Evolutionary conservation across 2,113 vertebrate genomes (phyloP), one percentile per base, ranked within the genome.

Genomic region (Cyprinodon variegatus): DNA sequence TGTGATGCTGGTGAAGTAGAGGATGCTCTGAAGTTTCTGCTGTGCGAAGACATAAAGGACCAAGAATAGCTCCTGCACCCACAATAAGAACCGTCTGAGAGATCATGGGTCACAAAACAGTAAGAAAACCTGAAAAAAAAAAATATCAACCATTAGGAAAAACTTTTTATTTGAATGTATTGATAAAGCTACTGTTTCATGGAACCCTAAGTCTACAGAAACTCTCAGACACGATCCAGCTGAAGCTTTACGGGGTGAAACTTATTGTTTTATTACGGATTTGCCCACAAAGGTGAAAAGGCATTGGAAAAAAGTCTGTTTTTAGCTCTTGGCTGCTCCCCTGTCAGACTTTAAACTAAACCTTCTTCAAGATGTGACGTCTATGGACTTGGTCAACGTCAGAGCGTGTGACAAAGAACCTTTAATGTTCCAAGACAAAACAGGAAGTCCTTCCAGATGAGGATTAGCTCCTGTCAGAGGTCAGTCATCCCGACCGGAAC

Each of bases 71-170:
- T 57, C 12, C 68, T 60, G 41, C 60, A 68, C 64, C 17, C 37
- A 6, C 39, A 39, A 59, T 1, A 39, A 67, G 14, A 39, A 53
- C 36, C 43, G 46, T 10, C 37, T 46, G 13, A 22, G 20, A 38
- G 11, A 68, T 20, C 13, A 17, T 5, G 7, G 61, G 73, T 43
- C 53, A 14, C 17, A 66, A 72, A 14, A 62, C 79, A 14, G 13
- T 10, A 14, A 67, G 53, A 11, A 68, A 77, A 78, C 72, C 90
- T 91, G 72, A 41, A 66, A 86, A 79, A 82, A 38, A 87, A 79
- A 87, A 87, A 61, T 8, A 74, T n/a, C 5, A 39, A 15, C 46
- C 22, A 43, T 82, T 64, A 82, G 61, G 65, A 12, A 37, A 61
- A 15, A 2, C 1, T 20, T 3, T 59, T 67, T 68, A 29, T 38